Evolutionary conservation across 2,888 invertebrate genomes (phyloP).

Genomic region (Dione vanillae): DNA sequence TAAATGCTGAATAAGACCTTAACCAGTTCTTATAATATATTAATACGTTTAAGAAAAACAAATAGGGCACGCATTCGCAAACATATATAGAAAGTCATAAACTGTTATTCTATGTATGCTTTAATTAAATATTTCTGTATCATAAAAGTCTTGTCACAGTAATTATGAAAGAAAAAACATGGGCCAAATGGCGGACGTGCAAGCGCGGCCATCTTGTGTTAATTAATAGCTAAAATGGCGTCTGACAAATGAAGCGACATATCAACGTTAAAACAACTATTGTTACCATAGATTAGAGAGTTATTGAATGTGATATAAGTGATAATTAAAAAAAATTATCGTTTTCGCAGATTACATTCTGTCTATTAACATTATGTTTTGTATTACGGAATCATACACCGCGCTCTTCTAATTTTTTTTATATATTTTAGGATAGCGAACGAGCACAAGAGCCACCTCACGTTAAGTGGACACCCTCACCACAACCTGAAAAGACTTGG

Average conservation of each 20-base stretch:
- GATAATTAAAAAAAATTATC: background rate
- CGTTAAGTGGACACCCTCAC: too few relatives aligned
- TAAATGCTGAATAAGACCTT: background rate
- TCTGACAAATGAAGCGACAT: constrained; percentile 46
- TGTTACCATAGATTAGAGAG: constrained; percentile 30
- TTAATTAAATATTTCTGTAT: constrained; percentile 30
- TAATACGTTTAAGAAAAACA: constrained; percentile 10
- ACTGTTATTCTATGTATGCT: constrained; percentile 31
- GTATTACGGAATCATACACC: too few relatives aligned
- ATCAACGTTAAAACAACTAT: constrained; percentile 44
- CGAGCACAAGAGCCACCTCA: too few relatives aligned
- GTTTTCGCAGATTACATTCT: background rate
- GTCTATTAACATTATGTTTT: too few relatives aligned
- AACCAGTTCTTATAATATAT: constrained; percentile 18
- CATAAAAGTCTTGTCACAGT: constrained; percentile 33
- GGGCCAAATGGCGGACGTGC: constrained; percentile 35
- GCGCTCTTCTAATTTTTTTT: too few relatives aligned
- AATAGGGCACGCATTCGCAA: constrained; percentile 22
- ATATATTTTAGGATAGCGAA: too few relatives aligned
- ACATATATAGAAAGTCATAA: constrained; percentile 28
- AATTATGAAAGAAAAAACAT: constrained; percentile 34
- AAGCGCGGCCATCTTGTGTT: constrained; percentile 40
- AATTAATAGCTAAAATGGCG: constrained; percentile 41
- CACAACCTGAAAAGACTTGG: too few relatives aligned
- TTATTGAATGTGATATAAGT: constrained; percentile 5